Evolutionary conservation across 2,797 vertebrate species (phyloP).

Genomic region (Gymnoscopelus braueri): DNA sequence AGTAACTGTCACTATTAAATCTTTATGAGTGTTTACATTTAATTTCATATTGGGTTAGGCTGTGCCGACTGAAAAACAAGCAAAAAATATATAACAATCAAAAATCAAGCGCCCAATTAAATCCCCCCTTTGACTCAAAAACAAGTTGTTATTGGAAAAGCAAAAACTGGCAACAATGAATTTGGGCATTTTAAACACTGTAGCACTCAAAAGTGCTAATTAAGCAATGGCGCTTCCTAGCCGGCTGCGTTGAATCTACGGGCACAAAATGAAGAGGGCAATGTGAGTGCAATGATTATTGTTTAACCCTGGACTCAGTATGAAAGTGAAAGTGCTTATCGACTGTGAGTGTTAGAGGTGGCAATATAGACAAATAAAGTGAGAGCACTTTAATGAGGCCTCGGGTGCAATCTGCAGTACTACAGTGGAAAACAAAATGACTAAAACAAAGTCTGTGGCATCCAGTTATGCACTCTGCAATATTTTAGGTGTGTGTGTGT

Average conservation of each 20-base stretch:
- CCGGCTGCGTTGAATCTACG: constrained; percentile 44
- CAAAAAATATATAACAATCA: not conserved
- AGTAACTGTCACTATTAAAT: constrained; percentile 26
- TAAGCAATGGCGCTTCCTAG: constrained; percentile 41
- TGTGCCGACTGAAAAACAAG: not conserved
- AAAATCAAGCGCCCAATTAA: not conserved
- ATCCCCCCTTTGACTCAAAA: constrained; percentile 2
- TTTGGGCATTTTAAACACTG: constrained; percentile 52
- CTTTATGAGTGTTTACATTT: constrained; percentile 17
- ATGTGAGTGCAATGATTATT: constrained; percentile 39
- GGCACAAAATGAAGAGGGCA: constrained; percentile 34
- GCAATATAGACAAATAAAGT: constrained; percentile 18
- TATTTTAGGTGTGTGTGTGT: not conserved
- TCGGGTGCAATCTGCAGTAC: not conserved
- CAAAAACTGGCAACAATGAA: constrained; percentile 16
- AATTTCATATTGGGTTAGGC: constrained; percentile 10
- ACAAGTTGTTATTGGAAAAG: not conserved
- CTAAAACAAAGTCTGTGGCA: not conserved
- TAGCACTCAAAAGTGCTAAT: constrained; percentile 66
- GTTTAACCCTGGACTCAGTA: constrained; percentile 49
- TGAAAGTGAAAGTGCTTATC: constrained; percentile 25
- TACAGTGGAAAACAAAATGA: constrained; percentile 16
- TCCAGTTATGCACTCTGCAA: not conserved
- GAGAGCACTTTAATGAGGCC: constrained; percentile 29
- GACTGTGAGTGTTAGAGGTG: constrained; percentile 26